Percentiles rank a stretch among this genome's conserved stretches.
Conservation (phyloP, 2,797 vertebrate species). For the Zenarchopterus dispar region DNA sequence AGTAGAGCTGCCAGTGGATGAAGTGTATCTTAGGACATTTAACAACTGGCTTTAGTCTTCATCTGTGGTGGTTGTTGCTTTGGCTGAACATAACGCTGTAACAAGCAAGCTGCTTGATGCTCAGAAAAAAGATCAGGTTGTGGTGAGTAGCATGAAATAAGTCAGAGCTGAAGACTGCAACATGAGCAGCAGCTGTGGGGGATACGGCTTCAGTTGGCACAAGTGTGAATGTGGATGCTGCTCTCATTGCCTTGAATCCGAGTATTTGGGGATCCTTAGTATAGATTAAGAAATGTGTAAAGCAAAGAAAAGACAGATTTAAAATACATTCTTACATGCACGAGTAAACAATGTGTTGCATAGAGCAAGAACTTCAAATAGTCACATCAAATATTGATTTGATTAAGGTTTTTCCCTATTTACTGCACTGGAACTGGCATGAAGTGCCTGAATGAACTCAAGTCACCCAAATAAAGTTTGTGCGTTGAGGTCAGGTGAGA, state of each 20-base stretch:
- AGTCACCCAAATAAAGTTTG: too few species aligned
- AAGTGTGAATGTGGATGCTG: slow-evolving; percentile 31
- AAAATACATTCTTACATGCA: neutral
- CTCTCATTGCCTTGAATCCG: slow-evolving; percentile 19
- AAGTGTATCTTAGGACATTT: slow-evolving; percentile 5
- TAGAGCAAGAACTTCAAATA: too few species aligned
- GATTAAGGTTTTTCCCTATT: too few species aligned
- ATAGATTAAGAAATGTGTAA: neutral
- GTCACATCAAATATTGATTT: too few species aligned
- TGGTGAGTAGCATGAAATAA: slow-evolving; percentile 33
- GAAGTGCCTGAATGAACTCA: too few species aligned
- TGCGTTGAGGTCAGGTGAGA: too few species aligned
- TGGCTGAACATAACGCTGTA: slow-evolving; percentile 6
- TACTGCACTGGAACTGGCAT: too few species aligned
- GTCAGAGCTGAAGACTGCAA: slow-evolving; percentile 45
- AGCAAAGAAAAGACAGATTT: neutral
- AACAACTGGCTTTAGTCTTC: slow-evolving; percentile 1
- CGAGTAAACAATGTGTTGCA: too few species aligned
- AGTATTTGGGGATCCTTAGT: slow-evolving; percentile 6
- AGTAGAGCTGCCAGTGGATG: slow-evolving; percentile 9
- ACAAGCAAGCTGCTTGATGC: slow-evolving; percentile 26
- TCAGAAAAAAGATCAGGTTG: slow-evolving; percentile 19
- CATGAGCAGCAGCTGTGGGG: slow-evolving; percentile 51
- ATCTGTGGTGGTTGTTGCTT: slow-evolving; percentile 17
- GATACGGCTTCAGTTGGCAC: slow-evolving; percentile 49